Evolutionary conservation across 2,888 invertebrate species (phyloP).

Genomic region (Acrobasis suavella): DNA sequence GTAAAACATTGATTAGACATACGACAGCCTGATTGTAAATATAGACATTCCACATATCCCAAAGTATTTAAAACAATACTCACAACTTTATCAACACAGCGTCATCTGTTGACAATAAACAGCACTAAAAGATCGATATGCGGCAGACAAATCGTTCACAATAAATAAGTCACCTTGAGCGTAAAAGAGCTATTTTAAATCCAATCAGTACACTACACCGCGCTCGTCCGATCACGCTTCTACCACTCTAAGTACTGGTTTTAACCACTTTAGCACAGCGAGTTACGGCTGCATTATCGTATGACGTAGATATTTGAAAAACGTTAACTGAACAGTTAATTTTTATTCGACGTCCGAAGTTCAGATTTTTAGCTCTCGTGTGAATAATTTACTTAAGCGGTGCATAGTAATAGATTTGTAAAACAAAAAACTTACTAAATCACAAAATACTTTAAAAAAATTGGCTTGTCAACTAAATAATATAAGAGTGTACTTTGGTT

Average conservation of each 20-base stretch:
- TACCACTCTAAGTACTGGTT: slow-evolving; percentile 1
- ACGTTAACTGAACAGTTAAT: too few relatives aligned
- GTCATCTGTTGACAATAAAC: slow-evolving; percentile 6
- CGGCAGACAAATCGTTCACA: not conserved
- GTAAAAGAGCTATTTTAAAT: not conserved
- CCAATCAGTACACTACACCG: not conserved
- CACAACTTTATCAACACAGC: not conserved
- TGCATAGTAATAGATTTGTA: too few relatives aligned
- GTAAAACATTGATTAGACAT: too few relatives aligned
- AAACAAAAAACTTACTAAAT: too few relatives aligned
- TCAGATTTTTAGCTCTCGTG: too few relatives aligned
- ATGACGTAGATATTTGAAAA: too few relatives aligned
- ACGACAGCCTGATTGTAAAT: not conserved
- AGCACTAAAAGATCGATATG: slow-evolving; percentile 10
- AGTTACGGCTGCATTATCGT: not conserved
- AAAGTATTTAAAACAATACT: not conserved
- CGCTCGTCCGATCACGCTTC: not conserved
- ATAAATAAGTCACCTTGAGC: slow-evolving; percentile 7
- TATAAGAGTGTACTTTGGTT: too few relatives aligned
- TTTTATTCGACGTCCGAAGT: too few relatives aligned
- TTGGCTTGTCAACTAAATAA: too few relatives aligned
- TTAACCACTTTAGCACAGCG: not conserved
- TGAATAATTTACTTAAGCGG: too few relatives aligned
- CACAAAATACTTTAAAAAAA: too few relatives aligned
- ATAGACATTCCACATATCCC: not conserved